Conservation (phyloP, 2,888 invertebrate species). For the Cantharis flavilabris region DNA sequence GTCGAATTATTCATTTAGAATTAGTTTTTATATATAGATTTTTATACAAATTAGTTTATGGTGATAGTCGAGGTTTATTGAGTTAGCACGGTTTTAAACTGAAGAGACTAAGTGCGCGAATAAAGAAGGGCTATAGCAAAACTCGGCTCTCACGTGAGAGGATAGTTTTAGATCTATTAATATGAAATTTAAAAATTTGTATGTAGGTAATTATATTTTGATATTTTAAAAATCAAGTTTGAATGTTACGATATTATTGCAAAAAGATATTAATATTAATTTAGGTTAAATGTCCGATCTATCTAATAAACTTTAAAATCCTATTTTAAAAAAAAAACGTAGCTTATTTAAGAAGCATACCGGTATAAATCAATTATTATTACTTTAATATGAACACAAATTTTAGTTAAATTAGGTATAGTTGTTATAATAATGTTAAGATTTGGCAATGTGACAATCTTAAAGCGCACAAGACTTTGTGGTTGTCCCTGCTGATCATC, state of each 20-base stretch:
- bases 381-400: too few relatives aligned
- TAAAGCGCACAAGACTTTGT: too few relatives aligned
- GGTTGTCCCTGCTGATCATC: too few relatives aligned
- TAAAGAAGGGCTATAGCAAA: neutral
- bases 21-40: neutral
- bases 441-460: too few relatives aligned
- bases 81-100: neutral
- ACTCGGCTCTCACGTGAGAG: neutral
- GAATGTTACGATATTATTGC: neutral
- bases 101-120: neutral
- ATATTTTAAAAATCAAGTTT: neutral
- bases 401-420: too few relatives aligned
- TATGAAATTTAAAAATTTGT: neutral
- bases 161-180: too few relatives aligned
- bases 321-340: too few relatives aligned
- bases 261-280: neutral
- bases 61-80: neutral
- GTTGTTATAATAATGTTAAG: too few relatives aligned
- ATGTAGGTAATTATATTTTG: neutral
- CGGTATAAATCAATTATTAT: too few relatives aligned
- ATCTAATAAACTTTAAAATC: neutral
- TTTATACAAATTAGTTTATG: neutral
- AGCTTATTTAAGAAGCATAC: too few relatives aligned
- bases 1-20: neutral
- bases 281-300: neutral